Base-by-base conservation (phyloP, 1,140 invertebrate species). In the Fopius arisanus region DNA sequence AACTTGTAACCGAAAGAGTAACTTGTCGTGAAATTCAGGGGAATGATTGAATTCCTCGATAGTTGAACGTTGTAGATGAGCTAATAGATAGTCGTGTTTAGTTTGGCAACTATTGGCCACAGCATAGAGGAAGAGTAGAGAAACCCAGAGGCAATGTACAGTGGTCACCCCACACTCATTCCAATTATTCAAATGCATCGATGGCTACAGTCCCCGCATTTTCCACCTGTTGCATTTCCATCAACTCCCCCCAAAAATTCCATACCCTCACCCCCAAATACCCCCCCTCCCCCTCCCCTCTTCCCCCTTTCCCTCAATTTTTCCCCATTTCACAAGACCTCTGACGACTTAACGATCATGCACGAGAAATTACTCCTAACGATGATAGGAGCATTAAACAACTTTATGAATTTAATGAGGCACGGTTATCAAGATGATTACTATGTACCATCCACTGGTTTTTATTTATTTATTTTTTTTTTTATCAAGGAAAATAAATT, bases 181-280 rank as follows among this genome's bases (percentile, higher is more conserved):
- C 79, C 81, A 84, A 86, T 86, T 85, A 86, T 86, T 86, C 84
- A 86, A 83, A 85, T 82, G 80, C 76, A 74, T 75, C 76, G 70
- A 78, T 77, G 67, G 48, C 69, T 68, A 63, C 66, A 73, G 76
- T 69, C 68, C 78, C 74, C 72, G 73, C 78, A 74, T 72, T 77
- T 68, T 79, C 76, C 84, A 86, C 84, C 84, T 86, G 84, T 86
- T 86, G 84, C 84, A 4, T 19, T 12, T 59, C 14, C 16, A 19
- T 48, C 43, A 48, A 48, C n/a, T 2, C 12, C 7, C 33, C 33
- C n/a, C n/a, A n/a, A 37, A 37, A 37, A 37, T 1, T 21, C 19
- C 6, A n/a, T n/a, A n/a, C n/a, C n/a, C n/a, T n/a, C n/a, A n/a
- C n/a, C n/a, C n/a, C n/a, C n/a, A n/a, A n/a, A n/a, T n/a, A n/a